phyloP scores from a whole-genome alignment of 2,797 vertebrate genomes.

The Aselliscus stoliczkanus region DNA sequence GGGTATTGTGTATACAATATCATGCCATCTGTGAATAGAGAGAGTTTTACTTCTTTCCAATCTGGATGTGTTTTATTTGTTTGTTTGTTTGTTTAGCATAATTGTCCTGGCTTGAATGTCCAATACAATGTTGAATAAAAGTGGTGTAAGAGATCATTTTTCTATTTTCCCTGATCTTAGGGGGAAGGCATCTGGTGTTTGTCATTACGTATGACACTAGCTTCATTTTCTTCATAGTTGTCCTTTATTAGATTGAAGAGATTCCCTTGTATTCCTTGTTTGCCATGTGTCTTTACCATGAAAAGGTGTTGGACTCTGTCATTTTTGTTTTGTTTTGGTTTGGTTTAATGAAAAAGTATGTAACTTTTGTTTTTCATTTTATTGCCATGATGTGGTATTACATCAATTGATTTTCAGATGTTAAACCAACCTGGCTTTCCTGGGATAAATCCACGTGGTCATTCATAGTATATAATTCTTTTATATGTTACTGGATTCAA shows the following conservation, averaged over 20 bases:
- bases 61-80: not conserved
- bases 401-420: not conserved
- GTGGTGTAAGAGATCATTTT: not conserved
- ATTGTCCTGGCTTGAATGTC: not conserved
- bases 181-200: not conserved
- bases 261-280: not conserved
- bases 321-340: not conserved
- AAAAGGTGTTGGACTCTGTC: not conserved
- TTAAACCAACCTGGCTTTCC: not conserved
- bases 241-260: not conserved
- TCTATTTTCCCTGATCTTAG: not conserved
- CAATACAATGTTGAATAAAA: not conserved
- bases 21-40: not conserved
- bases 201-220: not conserved
- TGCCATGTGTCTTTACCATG: not conserved
- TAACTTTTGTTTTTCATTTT: not conserved
- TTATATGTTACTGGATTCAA: not conserved
- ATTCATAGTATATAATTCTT: not conserved
- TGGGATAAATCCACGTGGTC: not conserved
- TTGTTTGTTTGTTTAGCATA: not conserved
- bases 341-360: not conserved
- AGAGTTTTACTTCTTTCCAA: not conserved
- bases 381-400: not conserved
- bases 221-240: not conserved
- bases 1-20: not conserved